Evolutionary conservation across 1,140 invertebrate genomes (phyloP).

Genomic region (Drosophila bocqueti): DNA sequence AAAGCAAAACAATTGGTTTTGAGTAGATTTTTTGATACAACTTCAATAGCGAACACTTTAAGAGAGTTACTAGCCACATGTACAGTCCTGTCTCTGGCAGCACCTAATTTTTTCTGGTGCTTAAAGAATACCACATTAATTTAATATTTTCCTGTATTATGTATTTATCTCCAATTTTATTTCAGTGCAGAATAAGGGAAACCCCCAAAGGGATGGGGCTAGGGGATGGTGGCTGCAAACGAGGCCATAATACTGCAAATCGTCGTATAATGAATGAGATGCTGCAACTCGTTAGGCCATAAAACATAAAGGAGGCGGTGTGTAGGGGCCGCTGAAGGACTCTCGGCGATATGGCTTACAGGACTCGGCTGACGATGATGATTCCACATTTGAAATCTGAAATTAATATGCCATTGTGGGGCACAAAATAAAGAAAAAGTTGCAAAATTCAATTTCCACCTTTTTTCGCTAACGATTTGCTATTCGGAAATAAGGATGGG

Average conservation of each 20-base stretch:
- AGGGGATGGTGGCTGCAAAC: conserved; percentile 35
- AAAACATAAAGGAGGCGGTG: conserved; percentile 29
- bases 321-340: conserved; percentile 6
- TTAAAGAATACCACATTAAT: background rate
- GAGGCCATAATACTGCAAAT: conserved; percentile 82
- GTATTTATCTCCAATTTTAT: background rate
- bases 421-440: conserved; percentile 36
- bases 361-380: conserved; percentile 13
- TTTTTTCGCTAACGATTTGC: conserved; percentile 60
- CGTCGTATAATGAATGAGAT: conserved; percentile 78
- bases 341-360: conserved; percentile 23
- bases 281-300: conserved; percentile 59
- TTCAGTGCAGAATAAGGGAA: background rate
- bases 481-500: conserved; percentile 16
- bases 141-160: background rate
- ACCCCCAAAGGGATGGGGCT: conserved; percentile 1
- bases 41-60: background rate
- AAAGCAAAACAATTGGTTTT: no score
- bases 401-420: conserved; percentile 79
- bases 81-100: background rate
- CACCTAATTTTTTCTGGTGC: no score
- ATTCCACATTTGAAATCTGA: conserved; percentile 51
- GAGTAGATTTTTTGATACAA: background rate
- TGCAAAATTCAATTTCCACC: conserved; percentile 70
- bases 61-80: background rate